These are phyloP conservation scores for Hylia prasina DNA, from an alignment of 2,113 vertebrate genomes.

Conservation along the genomic window DNA sequence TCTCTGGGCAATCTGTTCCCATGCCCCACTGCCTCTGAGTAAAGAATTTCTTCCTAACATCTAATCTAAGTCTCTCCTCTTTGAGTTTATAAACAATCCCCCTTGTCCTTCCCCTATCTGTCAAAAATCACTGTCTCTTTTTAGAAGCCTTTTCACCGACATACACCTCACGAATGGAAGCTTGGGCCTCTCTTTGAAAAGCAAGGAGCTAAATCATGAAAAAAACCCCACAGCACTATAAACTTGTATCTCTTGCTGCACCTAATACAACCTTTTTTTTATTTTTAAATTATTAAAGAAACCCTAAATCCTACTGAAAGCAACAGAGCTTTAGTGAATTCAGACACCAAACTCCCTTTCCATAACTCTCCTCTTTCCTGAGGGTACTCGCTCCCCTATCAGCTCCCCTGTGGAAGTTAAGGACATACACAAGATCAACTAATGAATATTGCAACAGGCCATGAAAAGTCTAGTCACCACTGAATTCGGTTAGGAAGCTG, in stretches of 20 bases:
- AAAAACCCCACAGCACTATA: background rate
- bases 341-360: background rate
- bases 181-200: background rate
- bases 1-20: background rate
- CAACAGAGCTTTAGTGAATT: background rate
- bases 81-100: background rate
- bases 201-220: background rate
- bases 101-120: background rate
- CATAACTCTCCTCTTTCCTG: background rate
- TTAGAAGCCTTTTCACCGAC: background rate
- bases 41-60: background rate
- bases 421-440: background rate
- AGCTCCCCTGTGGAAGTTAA: background rate
- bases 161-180: background rate
- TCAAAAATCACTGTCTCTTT: background rate
- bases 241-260: background rate
- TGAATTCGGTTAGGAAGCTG: background rate
- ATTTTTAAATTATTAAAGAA: background rate
- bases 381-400: background rate
- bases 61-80: background rate
- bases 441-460: background rate
- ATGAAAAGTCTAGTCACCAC: background rate
- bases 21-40: background rate
- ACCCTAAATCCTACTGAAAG: background rate
- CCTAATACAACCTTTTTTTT: rapidly evolving